Conservation (phyloP, 2,113 vertebrate genomes). For the Australoheros scitulus region DNA sequence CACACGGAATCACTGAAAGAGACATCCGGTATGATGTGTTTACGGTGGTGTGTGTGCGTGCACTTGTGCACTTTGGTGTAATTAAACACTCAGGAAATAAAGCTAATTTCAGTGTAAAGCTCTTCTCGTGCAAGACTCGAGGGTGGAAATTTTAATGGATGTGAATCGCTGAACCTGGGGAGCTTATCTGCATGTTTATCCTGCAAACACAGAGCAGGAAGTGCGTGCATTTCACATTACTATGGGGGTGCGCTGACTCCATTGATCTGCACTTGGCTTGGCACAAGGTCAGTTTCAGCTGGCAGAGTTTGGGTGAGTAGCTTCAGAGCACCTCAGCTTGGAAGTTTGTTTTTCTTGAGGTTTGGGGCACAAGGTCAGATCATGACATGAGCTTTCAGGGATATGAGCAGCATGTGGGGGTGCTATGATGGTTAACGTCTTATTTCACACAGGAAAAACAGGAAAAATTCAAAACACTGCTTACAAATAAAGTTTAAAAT, state of each 20-base stretch:
- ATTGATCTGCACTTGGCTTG: neutral
- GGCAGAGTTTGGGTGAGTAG: neutral
- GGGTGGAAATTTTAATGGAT: neutral
- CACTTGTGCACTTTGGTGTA: neutral
- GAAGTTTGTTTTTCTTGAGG: neutral
- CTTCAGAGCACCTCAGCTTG: neutral
- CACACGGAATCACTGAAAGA: neutral
- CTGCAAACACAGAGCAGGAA: neutral
- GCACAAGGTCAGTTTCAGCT: neutral
- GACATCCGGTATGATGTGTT: neutral
- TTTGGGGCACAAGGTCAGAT: neutral
- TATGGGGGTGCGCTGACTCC: neutral
- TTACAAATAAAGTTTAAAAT: neutral
- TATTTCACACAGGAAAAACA: neutral
- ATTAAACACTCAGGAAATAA: constrained; percentile 11
- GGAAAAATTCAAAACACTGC: neutral
- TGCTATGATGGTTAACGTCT: neutral
- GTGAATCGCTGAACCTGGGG: neutral
- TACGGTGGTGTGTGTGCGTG: neutral
- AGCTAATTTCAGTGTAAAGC: neutral
- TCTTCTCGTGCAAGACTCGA: neutral
- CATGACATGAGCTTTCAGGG: neutral
- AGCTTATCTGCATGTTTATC: constrained; percentile 10
- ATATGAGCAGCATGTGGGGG: neutral
- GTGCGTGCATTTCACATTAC: neutral